These are phyloP conservation scores for Drosophila mimetica DNA, from an alignment of 2,888 invertebrate species.

Conservation along the genomic window DNA sequence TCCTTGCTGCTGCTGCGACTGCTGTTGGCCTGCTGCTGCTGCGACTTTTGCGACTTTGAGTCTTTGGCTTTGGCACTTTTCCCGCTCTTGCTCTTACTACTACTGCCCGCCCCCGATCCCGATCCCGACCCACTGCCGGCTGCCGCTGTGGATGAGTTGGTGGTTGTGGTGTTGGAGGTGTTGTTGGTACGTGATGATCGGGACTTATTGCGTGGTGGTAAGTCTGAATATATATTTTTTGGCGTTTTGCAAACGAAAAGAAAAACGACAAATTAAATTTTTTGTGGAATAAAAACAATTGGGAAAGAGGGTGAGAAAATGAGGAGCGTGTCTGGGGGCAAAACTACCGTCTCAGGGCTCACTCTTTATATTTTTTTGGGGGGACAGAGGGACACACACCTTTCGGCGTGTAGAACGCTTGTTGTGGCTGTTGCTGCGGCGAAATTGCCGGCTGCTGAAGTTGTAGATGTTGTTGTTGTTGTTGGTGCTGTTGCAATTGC, in stretches of 20 bases:
- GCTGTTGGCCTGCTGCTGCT: slow-evolving; percentile 52
- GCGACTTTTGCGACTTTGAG: slow-evolving; percentile 55
- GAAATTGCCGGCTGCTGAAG: slow-evolving; percentile 43
- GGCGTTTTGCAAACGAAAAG: slow-evolving; percentile 49
- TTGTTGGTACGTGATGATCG: slow-evolving; percentile 80
- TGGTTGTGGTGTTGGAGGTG: slow-evolving; percentile 59
- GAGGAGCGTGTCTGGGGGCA: slow-evolving; percentile 28
- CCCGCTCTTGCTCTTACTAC: slow-evolving; percentile 60
- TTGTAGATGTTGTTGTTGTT: slow-evolving; percentile 61
- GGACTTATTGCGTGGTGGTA: slow-evolving; percentile 81
- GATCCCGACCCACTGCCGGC: slow-evolving; percentile 42
- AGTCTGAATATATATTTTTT: slow-evolving; percentile 69
- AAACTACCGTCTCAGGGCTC: slow-evolving; percentile 33
- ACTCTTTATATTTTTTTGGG: slow-evolving; percentile 5
- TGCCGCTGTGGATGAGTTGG: slow-evolving; percentile 55
- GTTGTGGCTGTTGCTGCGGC: slow-evolving; percentile 68
- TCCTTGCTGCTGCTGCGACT: slow-evolving; percentile 78
- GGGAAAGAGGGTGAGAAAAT: slow-evolving; percentile 23
- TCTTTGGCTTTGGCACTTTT: slow-evolving; percentile 78
- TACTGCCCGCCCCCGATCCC: slow-evolving; percentile 39
- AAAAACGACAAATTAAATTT: slow-evolving; percentile 60
- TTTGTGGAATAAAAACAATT: slow-evolving; percentile 17
- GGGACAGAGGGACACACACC: slow-evolving; percentile 85
- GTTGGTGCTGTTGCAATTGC: slow-evolving; percentile 63
- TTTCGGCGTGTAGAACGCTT: slow-evolving; percentile 90